A percentile compares a stretch with the other conserved stretches of the same genome.
Evolutionary conservation across 2,113 vertebrate genomes (phyloP).

Genomic region (Hiodon alosoides): DNA sequence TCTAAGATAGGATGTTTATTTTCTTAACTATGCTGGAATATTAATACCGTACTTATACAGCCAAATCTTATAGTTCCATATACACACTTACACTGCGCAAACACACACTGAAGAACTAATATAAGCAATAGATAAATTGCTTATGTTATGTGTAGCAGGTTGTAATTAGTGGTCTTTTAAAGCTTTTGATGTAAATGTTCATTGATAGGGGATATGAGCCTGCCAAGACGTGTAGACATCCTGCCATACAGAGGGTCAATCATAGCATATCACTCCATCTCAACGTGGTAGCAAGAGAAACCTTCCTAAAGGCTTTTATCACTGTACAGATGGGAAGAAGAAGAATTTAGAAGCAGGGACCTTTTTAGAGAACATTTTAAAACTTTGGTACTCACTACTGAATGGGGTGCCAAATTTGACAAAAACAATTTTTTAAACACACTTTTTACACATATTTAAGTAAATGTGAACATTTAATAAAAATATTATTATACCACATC

Average conservation of each 20-base stretch:
- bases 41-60: constrained; percentile 50
- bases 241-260: constrained; percentile 7
- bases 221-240: constrained; percentile 16
- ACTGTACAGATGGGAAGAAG: too few relatives aligned
- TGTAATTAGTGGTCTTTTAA: constrained; percentile 34
- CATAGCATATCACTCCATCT: background rate
- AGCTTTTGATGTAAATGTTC: constrained; percentile 25
- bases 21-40: constrained; percentile 51
- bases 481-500: too few relatives aligned
- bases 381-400: too few relatives aligned
- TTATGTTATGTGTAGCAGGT: constrained; percentile 27
- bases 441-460: too few relatives aligned
- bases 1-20: constrained; percentile 55
- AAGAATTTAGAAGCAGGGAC: background rate
- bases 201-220: constrained; percentile 16
- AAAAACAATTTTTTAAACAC: too few relatives aligned
- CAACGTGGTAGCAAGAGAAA: constrained; percentile 50
- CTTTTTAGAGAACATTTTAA: background rate
- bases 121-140: constrained; percentile 41
- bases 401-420: too few relatives aligned
- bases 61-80: constrained; percentile 50
- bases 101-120: constrained; percentile 37
- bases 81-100: constrained; percentile 41
- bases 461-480: too few relatives aligned
- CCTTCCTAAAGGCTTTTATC: constrained; percentile 33